These are phyloP conservation scores for Parnassius apollo DNA, from an alignment of 2,888 invertebrate species.

Conservation along the genomic window DNA sequence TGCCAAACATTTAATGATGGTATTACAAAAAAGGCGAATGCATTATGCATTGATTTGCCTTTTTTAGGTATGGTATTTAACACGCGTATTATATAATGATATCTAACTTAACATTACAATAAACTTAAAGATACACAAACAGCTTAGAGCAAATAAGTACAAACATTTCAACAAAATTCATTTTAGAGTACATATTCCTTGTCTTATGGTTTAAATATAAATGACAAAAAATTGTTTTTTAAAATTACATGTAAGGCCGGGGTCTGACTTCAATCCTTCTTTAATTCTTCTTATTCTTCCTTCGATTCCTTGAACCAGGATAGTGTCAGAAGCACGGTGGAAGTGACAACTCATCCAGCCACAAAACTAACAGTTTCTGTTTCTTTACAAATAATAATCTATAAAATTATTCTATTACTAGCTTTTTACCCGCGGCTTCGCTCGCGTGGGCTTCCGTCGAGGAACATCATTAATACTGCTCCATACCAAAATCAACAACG, in stretches of 20 bases:
- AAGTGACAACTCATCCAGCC: no score
- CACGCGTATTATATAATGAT: constrained; percentile 5
- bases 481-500: no score
- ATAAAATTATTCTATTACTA: no score
- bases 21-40: background rate
- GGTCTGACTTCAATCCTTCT: no score
- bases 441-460: no score
- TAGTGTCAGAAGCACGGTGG: no score
- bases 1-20: background rate
- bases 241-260: background rate
- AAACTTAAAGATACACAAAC: constrained; percentile 54
- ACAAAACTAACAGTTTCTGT: no score
- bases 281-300: no score
- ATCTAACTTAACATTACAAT: constrained; percentile 42
- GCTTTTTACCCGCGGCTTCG: no score
- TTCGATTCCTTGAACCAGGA: no score
- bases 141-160: constrained; percentile 63
- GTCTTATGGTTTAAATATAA: background rate
- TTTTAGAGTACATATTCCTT: background rate
- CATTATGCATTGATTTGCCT: background rate
- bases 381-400: no score
- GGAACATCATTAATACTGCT: no score
- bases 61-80: background rate
- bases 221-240: background rate
- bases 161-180: constrained; percentile 43